Conservation (phyloP, 2,113 vertebrate genomes). For the Sprattus sprattus region DNA sequence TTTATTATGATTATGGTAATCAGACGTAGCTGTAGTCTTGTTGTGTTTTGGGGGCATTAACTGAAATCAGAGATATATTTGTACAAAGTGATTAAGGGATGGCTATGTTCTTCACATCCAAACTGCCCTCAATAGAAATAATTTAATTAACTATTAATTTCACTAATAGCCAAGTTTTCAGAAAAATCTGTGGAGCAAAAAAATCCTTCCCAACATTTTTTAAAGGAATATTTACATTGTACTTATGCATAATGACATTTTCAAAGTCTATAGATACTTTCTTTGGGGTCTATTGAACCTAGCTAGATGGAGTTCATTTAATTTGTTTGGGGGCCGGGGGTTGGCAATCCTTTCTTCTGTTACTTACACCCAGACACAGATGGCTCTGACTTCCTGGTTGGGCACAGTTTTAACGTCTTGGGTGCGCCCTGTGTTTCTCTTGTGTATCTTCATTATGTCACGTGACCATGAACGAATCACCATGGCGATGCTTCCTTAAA, state of each 20-base stretch:
- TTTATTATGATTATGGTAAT: constrained; percentile 71
- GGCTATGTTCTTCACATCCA: background rate
- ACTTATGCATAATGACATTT: constrained; percentile 16
- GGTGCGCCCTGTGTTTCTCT: constrained; percentile 38
- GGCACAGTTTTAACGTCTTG: constrained; percentile 29
- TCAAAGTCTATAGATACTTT: constrained; percentile 11
- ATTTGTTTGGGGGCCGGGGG: background rate
- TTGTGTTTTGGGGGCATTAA: constrained; percentile 74
- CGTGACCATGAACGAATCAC: constrained; percentile 52
- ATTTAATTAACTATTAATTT: background rate
- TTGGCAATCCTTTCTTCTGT: background rate
- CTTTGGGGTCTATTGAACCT: background rate
- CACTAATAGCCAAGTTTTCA: constrained; percentile 12
- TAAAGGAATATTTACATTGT: constrained; percentile 16
- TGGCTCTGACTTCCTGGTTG: background rate
- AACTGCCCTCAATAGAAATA: constrained; percentile 19
- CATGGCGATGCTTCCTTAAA: constrained; percentile 48
- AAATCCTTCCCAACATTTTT: background rate
- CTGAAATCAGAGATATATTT: constrained; percentile 62
- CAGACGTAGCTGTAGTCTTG: constrained; percentile 74
- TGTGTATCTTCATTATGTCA: constrained; percentile 50
- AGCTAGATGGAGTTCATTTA: background rate
- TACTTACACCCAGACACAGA: background rate
- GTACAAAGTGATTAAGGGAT: constrained; percentile 52
- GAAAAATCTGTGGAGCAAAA: constrained; percentile 11